Evolutionary conservation across 2,888 invertebrate genomes (phyloP).

Genomic region (Priocnemis perturbator): DNA sequence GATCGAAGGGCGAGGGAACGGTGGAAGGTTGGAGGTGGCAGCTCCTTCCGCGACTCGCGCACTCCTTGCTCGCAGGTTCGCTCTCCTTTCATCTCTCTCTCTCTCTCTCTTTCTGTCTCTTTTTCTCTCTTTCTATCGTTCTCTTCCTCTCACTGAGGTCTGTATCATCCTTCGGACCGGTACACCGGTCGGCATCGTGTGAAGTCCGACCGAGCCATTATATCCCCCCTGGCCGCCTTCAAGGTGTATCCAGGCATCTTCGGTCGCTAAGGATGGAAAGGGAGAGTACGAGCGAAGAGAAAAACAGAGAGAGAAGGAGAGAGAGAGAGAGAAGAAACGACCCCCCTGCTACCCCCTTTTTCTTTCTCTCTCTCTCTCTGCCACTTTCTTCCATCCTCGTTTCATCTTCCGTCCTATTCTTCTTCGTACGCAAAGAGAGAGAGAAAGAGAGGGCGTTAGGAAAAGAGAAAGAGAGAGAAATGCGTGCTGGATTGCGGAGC

Average conservation of each 20-base stretch:
- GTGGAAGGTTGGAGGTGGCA: constrained; percentile 22
- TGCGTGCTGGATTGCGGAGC: constrained; percentile 68
- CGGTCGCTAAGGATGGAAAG: constrained; percentile 39
- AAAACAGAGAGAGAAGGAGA: background rate
- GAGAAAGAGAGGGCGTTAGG: constrained; percentile 30
- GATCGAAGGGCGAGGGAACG: constrained; percentile 15
- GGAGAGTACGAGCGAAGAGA: background rate
- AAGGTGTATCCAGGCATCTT: constrained; percentile 61
- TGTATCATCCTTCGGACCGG: constrained; percentile 68
- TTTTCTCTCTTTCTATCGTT: constrained; percentile 14
- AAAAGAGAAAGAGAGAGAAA: constrained; percentile 46
- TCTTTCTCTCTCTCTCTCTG: constrained; percentile 28
- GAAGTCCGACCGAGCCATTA: constrained; percentile 74
- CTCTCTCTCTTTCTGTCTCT: constrained; percentile 12
- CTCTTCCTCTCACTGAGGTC: constrained; percentile 55
- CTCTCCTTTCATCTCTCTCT: constrained; percentile 4
- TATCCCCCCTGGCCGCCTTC: constrained; percentile 70
- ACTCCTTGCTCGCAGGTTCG: constrained; percentile 28
- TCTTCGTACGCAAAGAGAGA: constrained; percentile 24
- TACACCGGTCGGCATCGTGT: constrained; percentile 73
- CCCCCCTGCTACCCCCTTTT: too few relatives aligned
- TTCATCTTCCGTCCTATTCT: constrained; percentile 44
- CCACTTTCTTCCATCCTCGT: constrained; percentile 44
- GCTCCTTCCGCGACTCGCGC: constrained; percentile 53
- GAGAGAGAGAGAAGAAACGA: constrained; percentile 8